Evolutionary conservation across 2,888 invertebrate species (phyloP).

Genomic region (Drosophila lacicola): DNA sequence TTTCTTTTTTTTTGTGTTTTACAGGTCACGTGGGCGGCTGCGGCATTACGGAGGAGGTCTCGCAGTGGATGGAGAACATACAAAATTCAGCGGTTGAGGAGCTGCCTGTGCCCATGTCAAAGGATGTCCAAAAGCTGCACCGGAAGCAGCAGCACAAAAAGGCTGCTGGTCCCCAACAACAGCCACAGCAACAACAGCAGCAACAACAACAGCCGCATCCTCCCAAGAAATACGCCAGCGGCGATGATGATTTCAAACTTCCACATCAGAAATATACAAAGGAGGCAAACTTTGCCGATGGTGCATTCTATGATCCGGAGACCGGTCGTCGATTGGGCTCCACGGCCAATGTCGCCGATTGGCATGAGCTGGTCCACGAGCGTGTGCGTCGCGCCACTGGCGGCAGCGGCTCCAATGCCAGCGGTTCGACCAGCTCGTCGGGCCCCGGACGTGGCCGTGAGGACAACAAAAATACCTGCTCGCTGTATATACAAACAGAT

Average conservation of each 20-base stretch:
- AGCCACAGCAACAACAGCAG: slow-evolving; percentile 16
- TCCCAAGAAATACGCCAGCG: slow-evolving; percentile 83
- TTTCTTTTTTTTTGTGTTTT: slow-evolving; percentile 50
- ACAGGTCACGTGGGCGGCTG: slow-evolving; percentile 94
- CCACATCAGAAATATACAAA: slow-evolving; percentile 91
- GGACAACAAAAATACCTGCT: slow-evolving; percentile 94
- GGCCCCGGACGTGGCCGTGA: slow-evolving; percentile 85
- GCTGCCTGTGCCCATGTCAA: slow-evolving; percentile 82
- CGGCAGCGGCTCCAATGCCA: slow-evolving; percentile 82
- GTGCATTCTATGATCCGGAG: slow-evolving; percentile 81
- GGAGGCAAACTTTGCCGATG: slow-evolving; percentile 88
- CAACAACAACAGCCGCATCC: slow-evolving; percentile 70
- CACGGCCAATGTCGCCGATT: slow-evolving; percentile 85
- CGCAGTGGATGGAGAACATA: slow-evolving; percentile 96
- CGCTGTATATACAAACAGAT: slow-evolving; percentile 98
- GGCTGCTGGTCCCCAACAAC: slow-evolving; percentile 49
- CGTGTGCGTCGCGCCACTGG: slow-evolving; percentile 86
- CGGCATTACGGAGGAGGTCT: slow-evolving; percentile 94
- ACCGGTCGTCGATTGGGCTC: slow-evolving; percentile 78
- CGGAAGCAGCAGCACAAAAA: slow-evolving; percentile 77
- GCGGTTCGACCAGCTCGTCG: slow-evolving; percentile 84
- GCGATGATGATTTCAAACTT: slow-evolving; percentile 85
- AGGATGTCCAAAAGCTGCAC: slow-evolving; percentile 80
- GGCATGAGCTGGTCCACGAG: slow-evolving; percentile 85
- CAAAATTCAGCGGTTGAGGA: slow-evolving; percentile 91